Conservation (phyloP, 1,140 invertebrate species). For the Drosophila obscura region DNA sequence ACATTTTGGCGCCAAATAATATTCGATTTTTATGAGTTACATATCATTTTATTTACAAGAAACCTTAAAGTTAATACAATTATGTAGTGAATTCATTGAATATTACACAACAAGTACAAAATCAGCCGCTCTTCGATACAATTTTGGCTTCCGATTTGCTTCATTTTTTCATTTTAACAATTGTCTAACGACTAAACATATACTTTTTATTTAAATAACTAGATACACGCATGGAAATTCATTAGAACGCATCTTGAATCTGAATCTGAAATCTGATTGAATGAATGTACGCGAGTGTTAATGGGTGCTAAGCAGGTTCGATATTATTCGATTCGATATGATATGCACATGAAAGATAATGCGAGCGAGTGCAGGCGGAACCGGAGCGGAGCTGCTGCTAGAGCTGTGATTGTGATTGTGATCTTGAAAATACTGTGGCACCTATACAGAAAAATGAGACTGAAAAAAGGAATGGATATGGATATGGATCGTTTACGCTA, state of each 20-base stretch:
- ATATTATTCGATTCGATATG: slow-evolving; percentile 6
- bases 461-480: slow-evolving; percentile 12
- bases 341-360: slow-evolving; percentile 10
- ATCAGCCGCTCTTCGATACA: slow-evolving; percentile 31
- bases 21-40: slow-evolving; percentile 35
- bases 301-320: slow-evolving; percentile 35
- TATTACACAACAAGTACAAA: slow-evolving; percentile 51
- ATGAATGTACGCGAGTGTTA: slow-evolving; percentile 77
- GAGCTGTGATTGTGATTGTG: slow-evolving; percentile 12
- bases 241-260: slow-evolving; percentile 65
- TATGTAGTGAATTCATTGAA: slow-evolving; percentile 57
- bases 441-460: slow-evolving; percentile 46
- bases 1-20: neutral
- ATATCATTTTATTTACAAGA: slow-evolving; percentile 78
- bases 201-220: slow-evolving; percentile 82
- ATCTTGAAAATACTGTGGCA: slow-evolving; percentile 71
- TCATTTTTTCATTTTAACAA: slow-evolving; percentile 59
- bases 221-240: slow-evolving; percentile 83
- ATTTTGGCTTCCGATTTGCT: slow-evolving; percentile 43
- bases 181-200: slow-evolving; percentile 83
- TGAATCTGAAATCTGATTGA: slow-evolving; percentile 61
- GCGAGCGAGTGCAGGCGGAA: slow-evolving; percentile 6
- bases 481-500: slow-evolving; percentile 3
- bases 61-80: slow-evolving; percentile 71
- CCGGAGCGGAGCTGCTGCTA: slow-evolving; percentile 8